Conservation (phyloP, 2,888 invertebrate genomes). For the Sericinus montela region DNA sequence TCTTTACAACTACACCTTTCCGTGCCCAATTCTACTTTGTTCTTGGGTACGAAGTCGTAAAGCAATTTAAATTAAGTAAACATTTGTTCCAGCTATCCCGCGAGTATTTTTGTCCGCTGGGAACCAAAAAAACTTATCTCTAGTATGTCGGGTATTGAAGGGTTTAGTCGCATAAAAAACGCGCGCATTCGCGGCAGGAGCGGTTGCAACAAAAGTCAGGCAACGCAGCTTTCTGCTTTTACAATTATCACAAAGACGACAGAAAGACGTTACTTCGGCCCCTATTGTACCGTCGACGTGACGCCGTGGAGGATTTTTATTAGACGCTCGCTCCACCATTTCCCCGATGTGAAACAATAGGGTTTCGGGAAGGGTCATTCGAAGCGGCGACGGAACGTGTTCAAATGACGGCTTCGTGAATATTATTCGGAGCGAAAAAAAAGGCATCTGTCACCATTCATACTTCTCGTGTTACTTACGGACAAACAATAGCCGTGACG, state of each 20-base stretch:
- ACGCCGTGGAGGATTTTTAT: conserved; percentile 16
- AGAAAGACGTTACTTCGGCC: conserved; percentile 15
- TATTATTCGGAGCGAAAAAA: conserved; percentile 15
- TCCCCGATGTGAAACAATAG: conserved; percentile 19
- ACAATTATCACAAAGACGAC: conserved; percentile 16
- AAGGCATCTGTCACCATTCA: conserved; percentile 16
- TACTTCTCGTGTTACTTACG: conserved; percentile 14
- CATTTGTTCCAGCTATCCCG: conserved; percentile 7
- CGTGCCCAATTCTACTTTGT: not conserved
- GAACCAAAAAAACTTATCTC: conserved; percentile 6
- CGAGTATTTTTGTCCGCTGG: conserved; percentile 13
- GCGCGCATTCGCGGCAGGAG: conserved; percentile 5
- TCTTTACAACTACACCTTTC: too few species aligned
- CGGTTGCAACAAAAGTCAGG: conserved; percentile 13
- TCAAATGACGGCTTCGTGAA: conserved; percentile 14
- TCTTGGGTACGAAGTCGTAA: not conserved
- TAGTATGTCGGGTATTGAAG: conserved; percentile 8
- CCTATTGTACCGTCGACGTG: conserved; percentile 15
- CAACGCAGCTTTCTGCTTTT: conserved; percentile 14
- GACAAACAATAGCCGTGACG: not conserved
- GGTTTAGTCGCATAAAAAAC: conserved; percentile 14
- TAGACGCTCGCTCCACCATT: conserved; percentile 14
- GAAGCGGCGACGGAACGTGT: conserved; percentile 6
- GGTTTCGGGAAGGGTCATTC: conserved; percentile 17
- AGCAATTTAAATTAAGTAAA: conserved; percentile 11